Conservation (phyloP, 2,888 invertebrate species). For the Napeogenes sylphis region DNA sequence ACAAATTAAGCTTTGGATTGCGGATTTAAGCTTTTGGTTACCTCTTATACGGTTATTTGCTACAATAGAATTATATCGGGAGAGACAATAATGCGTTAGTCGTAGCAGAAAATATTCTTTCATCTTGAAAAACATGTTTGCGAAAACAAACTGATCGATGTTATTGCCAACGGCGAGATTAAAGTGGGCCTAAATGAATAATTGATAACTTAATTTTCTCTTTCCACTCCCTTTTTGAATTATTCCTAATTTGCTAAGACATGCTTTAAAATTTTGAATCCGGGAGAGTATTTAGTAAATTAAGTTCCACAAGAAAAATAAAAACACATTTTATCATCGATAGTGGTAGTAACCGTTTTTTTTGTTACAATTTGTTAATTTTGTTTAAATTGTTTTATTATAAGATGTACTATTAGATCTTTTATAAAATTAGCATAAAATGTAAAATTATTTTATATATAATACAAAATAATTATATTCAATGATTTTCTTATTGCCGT, state of each 20-base stretch:
- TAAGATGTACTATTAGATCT: no score
- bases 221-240: background rate
- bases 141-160: constrained; percentile 50
- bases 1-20: no score
- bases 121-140: constrained; percentile 58
- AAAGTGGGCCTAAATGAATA: constrained; percentile 30
- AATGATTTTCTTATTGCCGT: background rate
- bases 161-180: constrained; percentile 38
- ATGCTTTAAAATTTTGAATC: background rate
- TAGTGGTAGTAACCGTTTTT: no score
- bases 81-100: constrained; percentile 44
- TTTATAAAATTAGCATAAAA: no score
- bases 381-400: no score
- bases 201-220: constrained; percentile 25
- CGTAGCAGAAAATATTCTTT: constrained; percentile 39
- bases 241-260: background rate
- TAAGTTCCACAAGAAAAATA: no score
- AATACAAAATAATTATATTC: background rate
- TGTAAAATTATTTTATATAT: no score
- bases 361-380: no score
- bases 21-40: no score
- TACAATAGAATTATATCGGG: background rate
- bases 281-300: no score
- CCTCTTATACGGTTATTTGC: background rate
- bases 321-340: background rate